phyloP scores from a whole-genome alignment of 1,140 invertebrate species.

The Venustaconcha ellipsiformis region DNA sequence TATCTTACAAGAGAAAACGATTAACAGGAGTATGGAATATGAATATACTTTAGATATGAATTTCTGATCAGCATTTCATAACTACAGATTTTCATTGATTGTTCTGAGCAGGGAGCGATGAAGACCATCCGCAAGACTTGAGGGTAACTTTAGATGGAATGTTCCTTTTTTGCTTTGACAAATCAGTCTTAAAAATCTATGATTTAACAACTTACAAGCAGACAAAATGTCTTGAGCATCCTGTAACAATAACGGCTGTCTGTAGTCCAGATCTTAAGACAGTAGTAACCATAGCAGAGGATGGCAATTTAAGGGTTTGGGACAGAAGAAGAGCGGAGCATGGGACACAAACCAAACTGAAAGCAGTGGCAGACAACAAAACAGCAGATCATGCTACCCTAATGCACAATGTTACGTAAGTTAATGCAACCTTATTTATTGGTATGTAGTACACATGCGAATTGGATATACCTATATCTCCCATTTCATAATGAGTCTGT shows the following conservation, averaged over 20 bases:
- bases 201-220: slow-evolving; percentile 12
- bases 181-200: slow-evolving; percentile 10
- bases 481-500: no score
- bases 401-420: no score
- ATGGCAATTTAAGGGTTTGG: slow-evolving; percentile 29
- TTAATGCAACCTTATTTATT: no score
- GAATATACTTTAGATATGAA: neutral
- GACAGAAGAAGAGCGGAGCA: slow-evolving; percentile 19
- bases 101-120: slow-evolving; percentile 4
- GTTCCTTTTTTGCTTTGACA: slow-evolving; percentile 14
- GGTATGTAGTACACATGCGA: no score
- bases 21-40: neutral
- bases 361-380: no score
- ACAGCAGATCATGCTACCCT: no score
- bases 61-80: neutral
- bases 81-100: neutral
- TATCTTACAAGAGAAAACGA: no score
- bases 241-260: slow-evolving; percentile 7
- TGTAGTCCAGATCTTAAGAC: slow-evolving; percentile 23
- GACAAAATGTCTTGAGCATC: slow-evolving; percentile 19
- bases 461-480: no score
- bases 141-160: slow-evolving; percentile 13
- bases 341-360: neutral
- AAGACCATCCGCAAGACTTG: slow-evolving; percentile 14
- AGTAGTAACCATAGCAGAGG: slow-evolving; percentile 20